Evolutionary conservation across 2,113 vertebrate genomes (phyloP).

Genomic region (Empidonax alnorum): DNA sequence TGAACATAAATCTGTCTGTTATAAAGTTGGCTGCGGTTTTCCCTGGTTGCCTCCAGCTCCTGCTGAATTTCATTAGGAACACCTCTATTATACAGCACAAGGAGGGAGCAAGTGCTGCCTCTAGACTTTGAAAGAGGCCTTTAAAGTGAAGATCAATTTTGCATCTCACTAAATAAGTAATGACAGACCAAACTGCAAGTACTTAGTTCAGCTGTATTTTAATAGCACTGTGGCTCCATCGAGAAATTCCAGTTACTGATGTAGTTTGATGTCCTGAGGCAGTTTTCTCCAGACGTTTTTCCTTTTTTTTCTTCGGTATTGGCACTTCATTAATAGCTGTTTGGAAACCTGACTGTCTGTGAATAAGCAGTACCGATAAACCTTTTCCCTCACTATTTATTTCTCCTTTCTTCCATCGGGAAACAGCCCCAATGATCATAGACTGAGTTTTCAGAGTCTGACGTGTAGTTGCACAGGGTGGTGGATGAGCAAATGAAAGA

Average conservation of each 20-base stretch:
- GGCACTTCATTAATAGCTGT: constrained; percentile 21
- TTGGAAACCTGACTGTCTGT: neutral
- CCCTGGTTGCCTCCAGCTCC: neutral
- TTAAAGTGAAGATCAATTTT: constrained; percentile 49
- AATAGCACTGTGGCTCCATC: neutral
- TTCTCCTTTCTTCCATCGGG: neutral
- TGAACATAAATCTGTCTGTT: constrained; percentile 57
- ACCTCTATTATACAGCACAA: constrained; percentile 15
- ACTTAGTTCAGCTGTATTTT: constrained; percentile 54
- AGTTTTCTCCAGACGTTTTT: constrained; percentile 4
- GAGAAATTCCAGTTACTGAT: constrained; percentile 3
- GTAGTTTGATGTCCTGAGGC: neutral
- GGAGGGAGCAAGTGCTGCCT: constrained; percentile 8
- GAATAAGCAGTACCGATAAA: constrained; percentile 5
- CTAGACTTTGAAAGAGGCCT: constrained; percentile 27
- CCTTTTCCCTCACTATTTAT: constrained; percentile 4
- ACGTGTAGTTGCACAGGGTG: neutral
- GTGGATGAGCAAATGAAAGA: neutral
- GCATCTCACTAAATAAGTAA: constrained; percentile 57
- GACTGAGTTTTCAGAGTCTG: neutral
- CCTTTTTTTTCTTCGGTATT: neutral
- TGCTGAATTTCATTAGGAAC: constrained; percentile 49
- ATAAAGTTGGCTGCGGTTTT: neutral
- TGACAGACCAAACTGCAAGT: constrained; percentile 46
- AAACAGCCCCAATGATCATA: neutral